Evolutionary conservation across 2,888 invertebrate species (phyloP).

Genomic region (Pteria penguin): DNA sequence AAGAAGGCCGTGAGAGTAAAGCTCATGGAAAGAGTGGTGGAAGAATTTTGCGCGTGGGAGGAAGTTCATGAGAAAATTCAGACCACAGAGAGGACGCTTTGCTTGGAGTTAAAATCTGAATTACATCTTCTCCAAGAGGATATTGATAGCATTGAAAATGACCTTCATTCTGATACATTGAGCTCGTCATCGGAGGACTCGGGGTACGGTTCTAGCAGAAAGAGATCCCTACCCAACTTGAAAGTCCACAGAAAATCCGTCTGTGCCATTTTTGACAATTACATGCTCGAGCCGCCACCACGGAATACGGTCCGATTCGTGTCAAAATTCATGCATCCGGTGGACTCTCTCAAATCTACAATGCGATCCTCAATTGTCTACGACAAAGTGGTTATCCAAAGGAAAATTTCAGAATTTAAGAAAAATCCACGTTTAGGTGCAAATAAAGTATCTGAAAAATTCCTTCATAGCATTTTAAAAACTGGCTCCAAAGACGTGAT

Average conservation of each 20-base stretch:
- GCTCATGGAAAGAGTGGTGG: constrained; percentile 48
- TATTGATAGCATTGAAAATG: constrained; percentile 48
- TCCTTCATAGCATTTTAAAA: constrained; percentile 37
- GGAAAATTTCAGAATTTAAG: constrained; percentile 41
- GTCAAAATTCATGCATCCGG: constrained; percentile 12
- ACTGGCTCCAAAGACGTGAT: constrained; percentile 25
- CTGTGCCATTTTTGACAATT: not conserved
- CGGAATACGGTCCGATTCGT: constrained; percentile 4
- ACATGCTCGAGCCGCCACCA: not conserved
- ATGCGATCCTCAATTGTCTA: not conserved
- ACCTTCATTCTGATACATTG: constrained; percentile 40
- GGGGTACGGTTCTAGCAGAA: not conserved
- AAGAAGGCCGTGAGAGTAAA: constrained; percentile 45
- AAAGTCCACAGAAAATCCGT: not conserved
- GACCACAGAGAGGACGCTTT: constrained; percentile 48
- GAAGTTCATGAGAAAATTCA: constrained; percentile 45
- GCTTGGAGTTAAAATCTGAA: constrained; percentile 47
- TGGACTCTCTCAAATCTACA: not conserved
- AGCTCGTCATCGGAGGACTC: constrained; percentile 13
- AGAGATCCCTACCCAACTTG: not conserved
- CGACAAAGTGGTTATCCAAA: not conserved
- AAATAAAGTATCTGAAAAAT: constrained; percentile 48
- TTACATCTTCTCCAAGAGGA: constrained; percentile 57
- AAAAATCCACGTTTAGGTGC: constrained; percentile 48
- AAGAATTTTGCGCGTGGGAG: constrained; percentile 52